A percentile compares a stretch with the other conserved stretches of the same genome.
phyloP scores from a whole-genome alignment of 2,113 vertebrate genomes.

The Proterorhinus semilunaris region DNA sequence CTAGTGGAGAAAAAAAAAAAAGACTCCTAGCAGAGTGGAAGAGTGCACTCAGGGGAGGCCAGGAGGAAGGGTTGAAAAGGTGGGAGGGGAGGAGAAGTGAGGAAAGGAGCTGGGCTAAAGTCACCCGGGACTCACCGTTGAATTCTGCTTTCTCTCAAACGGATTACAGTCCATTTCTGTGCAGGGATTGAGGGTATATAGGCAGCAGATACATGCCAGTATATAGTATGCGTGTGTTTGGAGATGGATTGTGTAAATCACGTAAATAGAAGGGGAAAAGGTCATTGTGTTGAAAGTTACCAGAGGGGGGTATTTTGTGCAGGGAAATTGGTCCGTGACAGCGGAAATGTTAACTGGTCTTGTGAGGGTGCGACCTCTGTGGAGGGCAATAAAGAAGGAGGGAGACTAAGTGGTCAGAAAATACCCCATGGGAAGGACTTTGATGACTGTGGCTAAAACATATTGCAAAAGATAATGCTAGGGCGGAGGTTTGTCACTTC shows the following conservation, averaged over 20 bases:
- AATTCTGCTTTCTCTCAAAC: slow-evolving; percentile 61
- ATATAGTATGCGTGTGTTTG: slow-evolving; percentile 55
- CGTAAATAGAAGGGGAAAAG: slow-evolving; percentile 62
- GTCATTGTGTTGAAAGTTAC: slow-evolving; percentile 77
- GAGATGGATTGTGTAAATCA: slow-evolving; percentile 69
- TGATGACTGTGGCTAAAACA: slow-evolving; percentile 50
- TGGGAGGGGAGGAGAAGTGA: slow-evolving; percentile 68
- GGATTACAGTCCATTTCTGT: slow-evolving; percentile 65
- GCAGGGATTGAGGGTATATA: slow-evolving; percentile 61
- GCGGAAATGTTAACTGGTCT: slow-evolving; percentile 76
- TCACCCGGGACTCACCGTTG: slow-evolving; percentile 60
- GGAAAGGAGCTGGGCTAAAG: slow-evolving; percentile 61
- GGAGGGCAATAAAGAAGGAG: slow-evolving; percentile 34
- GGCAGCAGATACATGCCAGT: slow-evolving; percentile 2
- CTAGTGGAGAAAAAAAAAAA: slow-evolving; percentile 24
- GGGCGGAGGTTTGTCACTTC: slow-evolving; percentile 12
- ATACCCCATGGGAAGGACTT: slow-evolving; percentile 74
- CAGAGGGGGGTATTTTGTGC: slow-evolving; percentile 75
- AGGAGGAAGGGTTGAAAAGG: slow-evolving; percentile 62
- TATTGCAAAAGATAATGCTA: slow-evolving; percentile 17
- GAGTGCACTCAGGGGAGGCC: slow-evolving; percentile 53
- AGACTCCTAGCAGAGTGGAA: slow-evolving; percentile 10
- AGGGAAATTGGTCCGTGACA: slow-evolving; percentile 76
- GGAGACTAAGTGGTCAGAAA: slow-evolving; percentile 73
- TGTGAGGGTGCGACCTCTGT: slow-evolving; percentile 75